Evolutionary conservation across 2,888 invertebrate species (phyloP), one percentile per base, ranked within the genome.

Genomic region (Phoenoteleia sp.): DNA sequence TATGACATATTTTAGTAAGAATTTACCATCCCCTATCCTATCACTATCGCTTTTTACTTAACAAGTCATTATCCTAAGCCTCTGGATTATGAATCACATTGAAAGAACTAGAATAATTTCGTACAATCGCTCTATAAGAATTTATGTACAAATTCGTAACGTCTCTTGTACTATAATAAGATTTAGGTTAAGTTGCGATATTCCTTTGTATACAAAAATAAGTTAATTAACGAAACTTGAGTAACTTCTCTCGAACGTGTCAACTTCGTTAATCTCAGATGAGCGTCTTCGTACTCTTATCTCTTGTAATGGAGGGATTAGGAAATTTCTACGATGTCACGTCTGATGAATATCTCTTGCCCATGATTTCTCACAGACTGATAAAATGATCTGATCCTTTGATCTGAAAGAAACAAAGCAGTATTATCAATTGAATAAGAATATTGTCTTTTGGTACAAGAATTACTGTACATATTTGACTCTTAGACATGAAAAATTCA

Each of bases 271-370:
- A 66, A 62, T 66, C 66, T 67, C 6, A 25, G 54, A 54, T 67
- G 67, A 67, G 23, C 52, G 33, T 54, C 33, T 52, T 39, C 15
- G 33, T 23, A 29, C 13, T 29, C 29, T 42, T 42, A 25, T 52
- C 19, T 33, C 15, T 54, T 69, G 69, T 54, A 69, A 69, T 69
- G 54, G 54, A 56, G 39, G 54, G 69, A 56, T 69, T 69, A 56
- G n/a, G 42, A 25, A 52, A 29, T 54, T 52, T 52, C 52, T 39
- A 36, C 25, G 56, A 7, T 42, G 56, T 69, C 54, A 42, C 69
- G 25, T 54, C 56, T 54, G 39, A 54, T 13, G 54, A 69, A 17
- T 27, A 54, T 69, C 17, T 45, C 36, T 36, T 69, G 15, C 42
- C n/a, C 17, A 23, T 42, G 54, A 54, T 42, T 69, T 27, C 25